Conservation (phyloP, 2,113 vertebrate genomes). For the Procapra przewalskii region DNA sequence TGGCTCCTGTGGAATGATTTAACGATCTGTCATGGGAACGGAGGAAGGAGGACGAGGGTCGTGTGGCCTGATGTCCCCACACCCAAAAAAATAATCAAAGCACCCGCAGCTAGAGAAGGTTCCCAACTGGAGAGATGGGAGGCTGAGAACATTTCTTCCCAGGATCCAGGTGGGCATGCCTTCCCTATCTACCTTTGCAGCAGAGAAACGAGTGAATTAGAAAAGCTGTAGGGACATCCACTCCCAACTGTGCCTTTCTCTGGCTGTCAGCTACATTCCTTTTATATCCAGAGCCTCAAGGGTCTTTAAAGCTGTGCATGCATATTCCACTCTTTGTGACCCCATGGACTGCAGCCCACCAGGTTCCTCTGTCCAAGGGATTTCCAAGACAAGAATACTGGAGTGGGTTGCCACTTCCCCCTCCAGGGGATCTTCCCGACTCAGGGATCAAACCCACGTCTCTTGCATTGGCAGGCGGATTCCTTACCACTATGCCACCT, state of each 20-base stretch:
- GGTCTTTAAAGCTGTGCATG: background rate
- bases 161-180: background rate
- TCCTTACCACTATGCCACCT: background rate
- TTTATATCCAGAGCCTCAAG: background rate
- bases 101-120: background rate
- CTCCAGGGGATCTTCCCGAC: background rate
- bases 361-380: background rate
- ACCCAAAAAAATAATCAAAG: background rate
- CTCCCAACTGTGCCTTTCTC: background rate
- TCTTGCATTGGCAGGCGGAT: background rate
- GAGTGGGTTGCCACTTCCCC: background rate
- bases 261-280: accelerated
- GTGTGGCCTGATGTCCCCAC: background rate
- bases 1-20: background rate
- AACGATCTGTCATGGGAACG: background rate
- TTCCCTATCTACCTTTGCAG: background rate
- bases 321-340: background rate
- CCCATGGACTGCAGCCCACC: background rate
- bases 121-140: background rate
- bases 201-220: background rate
- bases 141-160: background rate
- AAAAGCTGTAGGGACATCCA: background rate
- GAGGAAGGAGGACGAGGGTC: background rate
- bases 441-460: background rate
- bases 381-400: background rate